A percentile compares a stretch with the other conserved stretches of the same genome.
These are phyloP conservation scores for Polymixis flavicincta DNA, from an alignment of 2,888 invertebrate genomes.

Conservation along the genomic window DNA sequence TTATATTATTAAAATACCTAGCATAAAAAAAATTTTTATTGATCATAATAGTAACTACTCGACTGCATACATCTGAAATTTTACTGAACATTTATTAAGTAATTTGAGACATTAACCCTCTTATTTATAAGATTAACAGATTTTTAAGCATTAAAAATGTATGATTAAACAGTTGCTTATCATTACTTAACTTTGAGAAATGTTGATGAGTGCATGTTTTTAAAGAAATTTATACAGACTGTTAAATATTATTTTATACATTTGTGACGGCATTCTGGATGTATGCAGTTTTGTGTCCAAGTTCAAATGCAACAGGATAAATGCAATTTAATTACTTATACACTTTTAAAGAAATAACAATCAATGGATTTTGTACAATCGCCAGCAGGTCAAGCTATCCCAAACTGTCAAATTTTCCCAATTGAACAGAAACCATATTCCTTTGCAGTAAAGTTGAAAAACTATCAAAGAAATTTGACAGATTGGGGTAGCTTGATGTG, in stretches of 20 bases:
- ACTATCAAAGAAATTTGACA: too few relatives aligned
- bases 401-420: too few relatives aligned
- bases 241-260: not conserved
- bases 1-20: not conserved
- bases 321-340: not conserved
- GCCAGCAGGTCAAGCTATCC: too few relatives aligned
- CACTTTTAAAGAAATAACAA: conserved; percentile 1
- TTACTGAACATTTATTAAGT: not conserved
- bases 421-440: too few relatives aligned
- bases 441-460: too few relatives aligned
- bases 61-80: not conserved
- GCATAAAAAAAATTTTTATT: not conserved
- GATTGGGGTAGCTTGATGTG: too few relatives aligned
- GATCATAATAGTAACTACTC: too few relatives aligned
- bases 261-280: not conserved
- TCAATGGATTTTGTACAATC: not conserved
- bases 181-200: too few relatives aligned
- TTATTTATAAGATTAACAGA: too few relatives aligned
- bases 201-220: not conserved
- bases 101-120: not conserved
- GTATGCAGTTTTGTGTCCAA: not conserved
- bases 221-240: not conserved
- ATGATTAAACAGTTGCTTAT: too few relatives aligned
- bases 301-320: conserved; percentile 5
- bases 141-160: too few relatives aligned